Conservation (phyloP, 2,113 vertebrate genomes). For the Vicugna pacos region DNA sequence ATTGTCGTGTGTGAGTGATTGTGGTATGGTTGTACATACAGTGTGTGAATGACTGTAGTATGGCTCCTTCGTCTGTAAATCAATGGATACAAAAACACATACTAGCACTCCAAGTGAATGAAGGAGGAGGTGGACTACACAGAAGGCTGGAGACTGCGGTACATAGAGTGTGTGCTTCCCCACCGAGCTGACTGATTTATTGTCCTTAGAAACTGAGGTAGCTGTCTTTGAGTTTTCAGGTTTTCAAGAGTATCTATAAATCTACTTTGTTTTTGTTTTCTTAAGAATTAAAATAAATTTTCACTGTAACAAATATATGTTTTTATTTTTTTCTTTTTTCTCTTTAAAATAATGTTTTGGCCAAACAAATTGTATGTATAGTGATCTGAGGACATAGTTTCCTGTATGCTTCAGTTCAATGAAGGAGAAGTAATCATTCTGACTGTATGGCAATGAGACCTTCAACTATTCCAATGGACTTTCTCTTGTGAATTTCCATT, state of each 20-base stretch:
- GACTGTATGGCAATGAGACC: neutral
- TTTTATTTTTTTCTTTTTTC: neutral
- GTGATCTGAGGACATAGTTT: neutral
- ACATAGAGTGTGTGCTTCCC: fast-evolving
- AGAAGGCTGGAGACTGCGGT: fast-evolving
- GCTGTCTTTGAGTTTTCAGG: neutral
- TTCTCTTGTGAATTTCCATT: neutral
- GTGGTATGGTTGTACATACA: neutral
- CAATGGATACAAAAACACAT: neutral
- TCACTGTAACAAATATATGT: neutral
- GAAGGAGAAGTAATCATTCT: neutral
- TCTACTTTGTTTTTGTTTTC: neutral
- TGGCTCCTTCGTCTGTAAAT: neutral
- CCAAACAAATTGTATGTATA: neutral
- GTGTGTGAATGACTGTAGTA: neutral
- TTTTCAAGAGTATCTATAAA: neutral
- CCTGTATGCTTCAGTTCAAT: neutral
- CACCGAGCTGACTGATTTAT: neutral
- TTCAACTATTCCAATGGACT: neutral
- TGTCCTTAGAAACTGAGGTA: neutral
- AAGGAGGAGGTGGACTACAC: neutral
- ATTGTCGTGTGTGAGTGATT: no score
- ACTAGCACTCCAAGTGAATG: neutral
- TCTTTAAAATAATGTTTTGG: neutral
- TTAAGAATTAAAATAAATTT: neutral